A percentile compares a stretch with the other conserved stretches of the same genome.
These are phyloP conservation scores for Amorpha juglandis DNA, from an alignment of 2,888 invertebrate genomes.

Conservation along the genomic window DNA sequence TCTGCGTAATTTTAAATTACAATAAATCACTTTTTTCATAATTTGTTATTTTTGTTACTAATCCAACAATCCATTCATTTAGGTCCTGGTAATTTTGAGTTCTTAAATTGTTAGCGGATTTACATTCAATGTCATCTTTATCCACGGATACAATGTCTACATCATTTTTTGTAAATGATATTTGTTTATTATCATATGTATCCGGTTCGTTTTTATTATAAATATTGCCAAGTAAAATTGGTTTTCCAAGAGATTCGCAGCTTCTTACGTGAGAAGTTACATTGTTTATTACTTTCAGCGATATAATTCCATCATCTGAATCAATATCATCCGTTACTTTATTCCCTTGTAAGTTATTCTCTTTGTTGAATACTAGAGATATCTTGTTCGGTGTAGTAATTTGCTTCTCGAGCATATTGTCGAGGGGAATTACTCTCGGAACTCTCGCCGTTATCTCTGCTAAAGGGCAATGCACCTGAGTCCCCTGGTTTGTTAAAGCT, in stretches of 20 bases:
- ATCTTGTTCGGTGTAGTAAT: slow-evolving; percentile 36
- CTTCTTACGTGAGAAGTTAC: neutral
- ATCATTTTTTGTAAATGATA: neutral
- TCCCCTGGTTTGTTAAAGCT: slow-evolving; percentile 46
- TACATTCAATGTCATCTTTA: neutral
- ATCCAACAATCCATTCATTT: slow-evolving; percentile 30
- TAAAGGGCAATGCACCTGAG: slow-evolving; percentile 48
- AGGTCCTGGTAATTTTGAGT: slow-evolving; percentile 29
- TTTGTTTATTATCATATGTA: neutral
- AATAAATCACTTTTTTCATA: neutral
- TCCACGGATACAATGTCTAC: neutral
- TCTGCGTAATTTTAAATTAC: too few species aligned
- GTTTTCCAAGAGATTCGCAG: slow-evolving; percentile 17
- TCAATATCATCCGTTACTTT: slow-evolving; percentile 28
- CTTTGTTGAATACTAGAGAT: slow-evolving; percentile 51
- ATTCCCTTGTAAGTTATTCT: slow-evolving; percentile 41
- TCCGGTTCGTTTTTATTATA: slow-evolving; percentile 1
- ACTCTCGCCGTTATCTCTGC: slow-evolving; percentile 36
- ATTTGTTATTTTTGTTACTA: slow-evolving; percentile 22
- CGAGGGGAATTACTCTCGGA: slow-evolving; percentile 25
- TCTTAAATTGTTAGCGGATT: neutral
- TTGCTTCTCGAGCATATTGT: slow-evolving; percentile 18
- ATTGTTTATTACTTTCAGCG: neutral
- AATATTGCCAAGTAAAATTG: slow-evolving; percentile 13
- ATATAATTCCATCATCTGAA: slow-evolving; percentile 8